These are phyloP conservation scores for Mustelus asterias DNA, from an alignment of 2,113 vertebrate species.

Conservation along the genomic window DNA sequence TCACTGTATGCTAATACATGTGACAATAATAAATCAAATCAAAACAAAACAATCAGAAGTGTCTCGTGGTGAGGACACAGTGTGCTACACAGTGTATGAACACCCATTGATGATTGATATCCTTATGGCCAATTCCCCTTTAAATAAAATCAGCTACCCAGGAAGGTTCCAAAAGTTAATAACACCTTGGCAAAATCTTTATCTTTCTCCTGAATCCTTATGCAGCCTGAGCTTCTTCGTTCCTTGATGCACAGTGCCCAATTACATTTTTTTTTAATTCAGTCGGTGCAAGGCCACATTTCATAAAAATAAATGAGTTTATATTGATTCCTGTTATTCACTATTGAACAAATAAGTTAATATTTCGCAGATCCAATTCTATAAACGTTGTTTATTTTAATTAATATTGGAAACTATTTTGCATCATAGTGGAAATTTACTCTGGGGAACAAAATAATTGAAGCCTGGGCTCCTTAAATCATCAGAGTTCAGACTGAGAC, in stretches of 20 bases:
- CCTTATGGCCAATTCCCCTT: background rate
- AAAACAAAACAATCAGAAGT: no score
- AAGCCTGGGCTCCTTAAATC: background rate
- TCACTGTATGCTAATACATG: no score
- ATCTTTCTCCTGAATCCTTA: background rate
- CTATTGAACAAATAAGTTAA: constrained; percentile 29
- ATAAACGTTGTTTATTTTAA: constrained; percentile 8
- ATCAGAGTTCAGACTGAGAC: background rate
- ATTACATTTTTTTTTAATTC: background rate
- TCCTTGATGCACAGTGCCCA: background rate
- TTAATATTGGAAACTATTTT: background rate
- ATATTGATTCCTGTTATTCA: constrained; percentile 25
- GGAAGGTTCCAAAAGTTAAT: background rate
- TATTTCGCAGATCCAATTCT: constrained; percentile 14
- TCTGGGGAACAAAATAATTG: background rate
- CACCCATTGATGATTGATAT: background rate
- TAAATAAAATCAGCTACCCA: background rate
- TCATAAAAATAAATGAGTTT: constrained; percentile 32
- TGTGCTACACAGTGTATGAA: background rate
- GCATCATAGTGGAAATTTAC: background rate
- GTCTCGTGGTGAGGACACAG: background rate
- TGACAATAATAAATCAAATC: no score
- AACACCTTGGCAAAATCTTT: background rate
- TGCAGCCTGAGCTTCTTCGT: background rate
- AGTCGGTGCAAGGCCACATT: background rate